Base-by-base conservation (phyloP, 37 sponge, comb jelly and placozoan genomes). In the Tethya wilhelma region DNA sequence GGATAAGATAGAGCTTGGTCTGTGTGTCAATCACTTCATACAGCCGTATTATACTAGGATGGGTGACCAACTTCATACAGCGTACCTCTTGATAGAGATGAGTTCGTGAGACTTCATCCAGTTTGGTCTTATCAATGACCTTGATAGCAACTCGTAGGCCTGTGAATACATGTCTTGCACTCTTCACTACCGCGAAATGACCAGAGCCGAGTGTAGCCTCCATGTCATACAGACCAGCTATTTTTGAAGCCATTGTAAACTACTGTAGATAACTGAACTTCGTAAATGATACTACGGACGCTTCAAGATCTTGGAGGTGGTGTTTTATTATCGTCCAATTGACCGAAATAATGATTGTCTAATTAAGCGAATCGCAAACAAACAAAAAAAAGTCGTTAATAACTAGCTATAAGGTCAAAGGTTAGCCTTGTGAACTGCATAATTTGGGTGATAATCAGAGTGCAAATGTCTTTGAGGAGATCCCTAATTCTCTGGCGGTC, bases 1-100 rank as follows among this genome's bases (percentile, higher is more conserved):
- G 83, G 38, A 98, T 89, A 14, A 98, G 83, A 67, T 98, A 98
- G 19, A 98, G 92, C 64, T 96, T 98, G 23, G 86, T 84, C 38
- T 90, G 81, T 31, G 99, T 98, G 77, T 96, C 96, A 14, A 98
- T 98, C 2, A 98, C 99, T 44, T 98, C 93, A 42, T 93, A 98
- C 37, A 98, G 89, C 17, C 97, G 87, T 28, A 98, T 89, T 71
- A 98, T 91, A 59, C 88, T 93, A 23, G 99, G 97, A 68, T 98
- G 99, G 23, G 75, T 79, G 62, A 98, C 96, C 40, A 96, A 83
- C 71, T 98, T 93, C 96, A 98, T 96, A 72, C 99, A 98, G 56
- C 86, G 90, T 32, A 98, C 99, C 68, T 98, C 99, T 71, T 98
- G 88, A 53, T 86, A 93, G 46, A 98, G 75, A 62, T 96, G 99